Conservation (phyloP, 35 echinoderm and acorn worm species). For the Apostichopus parvimensis region DNA sequence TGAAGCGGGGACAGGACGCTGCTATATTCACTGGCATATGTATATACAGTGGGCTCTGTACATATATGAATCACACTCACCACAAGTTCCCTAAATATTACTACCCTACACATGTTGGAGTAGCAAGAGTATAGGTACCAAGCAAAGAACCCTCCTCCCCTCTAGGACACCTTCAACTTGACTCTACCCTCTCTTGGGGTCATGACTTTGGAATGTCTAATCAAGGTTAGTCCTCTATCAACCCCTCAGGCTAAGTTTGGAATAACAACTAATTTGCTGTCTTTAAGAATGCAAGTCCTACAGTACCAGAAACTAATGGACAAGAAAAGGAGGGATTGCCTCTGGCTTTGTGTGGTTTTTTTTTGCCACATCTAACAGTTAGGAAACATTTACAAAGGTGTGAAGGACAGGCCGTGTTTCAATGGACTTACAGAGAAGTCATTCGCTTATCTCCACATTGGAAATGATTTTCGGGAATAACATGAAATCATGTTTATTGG, state of each 20-base stretch:
- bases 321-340: conserved; percentile 34
- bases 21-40: not conserved
- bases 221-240: conserved; percentile 4
- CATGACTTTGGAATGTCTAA: conserved; percentile 50
- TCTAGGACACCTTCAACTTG: conserved; percentile 43
- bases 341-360: conserved; percentile 26
- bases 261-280: conserved; percentile 48
- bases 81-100: too few relatives aligned
- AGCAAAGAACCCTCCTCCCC: not conserved
- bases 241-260: conserved; percentile 1
- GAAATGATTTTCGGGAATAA: not conserved
- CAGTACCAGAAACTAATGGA: too few relatives aligned
- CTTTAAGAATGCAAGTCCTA: not conserved
- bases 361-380: not conserved
- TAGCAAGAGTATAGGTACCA: not conserved
- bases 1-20: not conserved
- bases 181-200: conserved; percentile 24
- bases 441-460: not conserved
- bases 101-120: too few relatives aligned
- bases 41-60: too few relatives aligned
- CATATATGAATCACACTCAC: not conserved
- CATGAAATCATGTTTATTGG: not conserved
- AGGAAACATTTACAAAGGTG: not conserved
- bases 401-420: not conserved
- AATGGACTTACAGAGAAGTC: not conserved